Percentiles rank a stretch among this genome's conserved stretches.
These are phyloP conservation scores for Halocaridina rubra DNA, from an alignment of 2,888 invertebrate species.

Conservation along the genomic window DNA sequence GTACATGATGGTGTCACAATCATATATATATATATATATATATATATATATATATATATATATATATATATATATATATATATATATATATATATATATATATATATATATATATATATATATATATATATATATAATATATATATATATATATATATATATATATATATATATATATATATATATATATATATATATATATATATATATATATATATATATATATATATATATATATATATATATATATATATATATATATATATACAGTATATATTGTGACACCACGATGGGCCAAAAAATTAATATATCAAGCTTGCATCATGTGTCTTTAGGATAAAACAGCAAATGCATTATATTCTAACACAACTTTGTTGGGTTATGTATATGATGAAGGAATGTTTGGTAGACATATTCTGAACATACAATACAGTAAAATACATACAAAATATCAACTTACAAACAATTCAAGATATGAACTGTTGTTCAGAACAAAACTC, in stretches of 20 bases:
- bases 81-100: constrained; percentile 38
- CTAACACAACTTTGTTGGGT: too few relatives aligned
- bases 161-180: not conserved
- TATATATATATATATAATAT: constrained; percentile 11
- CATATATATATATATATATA: constrained; percentile 15
- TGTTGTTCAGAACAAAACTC: too few relatives aligned
- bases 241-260: not conserved
- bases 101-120: constrained; percentile 28
- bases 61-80: constrained; percentile 41
- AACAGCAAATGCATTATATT: too few relatives aligned
- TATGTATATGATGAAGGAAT: too few relatives aligned
- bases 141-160: not conserved
- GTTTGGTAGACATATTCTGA: too few relatives aligned
- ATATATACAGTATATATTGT: not conserved
- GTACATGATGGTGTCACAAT: too few relatives aligned
- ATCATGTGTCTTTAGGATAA: too few relatives aligned
- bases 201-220: not conserved
- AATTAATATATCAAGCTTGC: too few relatives aligned
- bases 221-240: not conserved
- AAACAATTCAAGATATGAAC: too few relatives aligned
- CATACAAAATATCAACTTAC: too few relatives aligned
- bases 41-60: constrained; percentile 38
- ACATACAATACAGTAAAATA: too few relatives aligned
- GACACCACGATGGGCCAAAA: too few relatives aligned
- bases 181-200: not conserved